A percentile compares a stretch with the other conserved stretches of the same genome.
phyloP scores from a whole-genome alignment of 2,113 vertebrate genomes.

The Hippocampus comes region DNA sequence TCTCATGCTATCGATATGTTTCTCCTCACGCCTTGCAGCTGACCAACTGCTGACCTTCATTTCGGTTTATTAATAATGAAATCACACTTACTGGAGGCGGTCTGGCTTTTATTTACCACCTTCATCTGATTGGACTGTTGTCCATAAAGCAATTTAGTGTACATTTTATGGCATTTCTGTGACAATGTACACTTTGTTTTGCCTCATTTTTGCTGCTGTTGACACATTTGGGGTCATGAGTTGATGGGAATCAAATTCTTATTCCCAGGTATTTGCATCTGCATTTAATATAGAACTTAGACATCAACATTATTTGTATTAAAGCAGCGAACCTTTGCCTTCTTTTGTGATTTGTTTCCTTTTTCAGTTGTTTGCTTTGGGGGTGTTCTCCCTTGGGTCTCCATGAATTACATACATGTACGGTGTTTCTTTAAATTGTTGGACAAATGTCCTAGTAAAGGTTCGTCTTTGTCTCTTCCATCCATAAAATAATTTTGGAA shows the following conservation, averaged over 20 bases:
- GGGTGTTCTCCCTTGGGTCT: too few species aligned
- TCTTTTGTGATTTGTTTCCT: too few species aligned
- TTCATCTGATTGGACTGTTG: slow-evolving; percentile 32
- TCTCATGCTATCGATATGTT: slow-evolving; percentile 36
- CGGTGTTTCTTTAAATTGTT: too few species aligned
- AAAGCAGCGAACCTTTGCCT: not conserved
- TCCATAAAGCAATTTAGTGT: not conserved
- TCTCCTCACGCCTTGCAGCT: slow-evolving; percentile 28
- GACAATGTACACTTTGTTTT: not conserved
- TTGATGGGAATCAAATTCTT: not conserved
- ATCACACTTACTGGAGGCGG: slow-evolving; percentile 57
- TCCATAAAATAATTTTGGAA: too few species aligned
- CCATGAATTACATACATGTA: too few species aligned
- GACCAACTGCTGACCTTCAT: slow-evolving; percentile 60
- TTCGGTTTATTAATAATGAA: slow-evolving; percentile 65
- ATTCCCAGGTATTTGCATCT: not conserved
- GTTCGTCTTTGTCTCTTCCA: too few species aligned
- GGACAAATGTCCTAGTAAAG: too few species aligned
- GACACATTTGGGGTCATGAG: too few species aligned
- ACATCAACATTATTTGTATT: not conserved
- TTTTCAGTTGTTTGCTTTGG: too few species aligned
- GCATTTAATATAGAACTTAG: not conserved
- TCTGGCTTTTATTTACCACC: slow-evolving; percentile 49
- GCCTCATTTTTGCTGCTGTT: not conserved
- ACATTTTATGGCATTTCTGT: not conserved